A percentile compares a stretch with the other conserved stretches of the same genome.
Conservation (phyloP, 2,113 vertebrate species). For the Pachyramphus minor region DNA sequence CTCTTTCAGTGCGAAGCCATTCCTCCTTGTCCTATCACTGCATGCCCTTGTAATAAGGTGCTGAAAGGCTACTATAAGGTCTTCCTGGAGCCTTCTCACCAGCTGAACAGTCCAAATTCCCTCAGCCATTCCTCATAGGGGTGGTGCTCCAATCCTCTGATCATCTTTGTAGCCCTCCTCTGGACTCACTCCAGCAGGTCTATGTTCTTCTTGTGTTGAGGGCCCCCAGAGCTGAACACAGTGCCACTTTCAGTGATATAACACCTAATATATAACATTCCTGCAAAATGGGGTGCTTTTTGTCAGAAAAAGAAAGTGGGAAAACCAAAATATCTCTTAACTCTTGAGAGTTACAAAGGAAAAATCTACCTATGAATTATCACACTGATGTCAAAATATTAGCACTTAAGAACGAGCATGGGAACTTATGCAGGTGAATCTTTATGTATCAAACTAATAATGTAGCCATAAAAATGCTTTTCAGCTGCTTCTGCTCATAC, state of each 20-base stretch:
- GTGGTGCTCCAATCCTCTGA: neutral
- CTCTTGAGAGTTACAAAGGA: neutral
- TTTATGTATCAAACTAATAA: slow-evolving; percentile 27
- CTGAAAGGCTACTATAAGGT: neutral
- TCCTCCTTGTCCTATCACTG: neutral
- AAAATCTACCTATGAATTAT: slow-evolving; percentile 11
- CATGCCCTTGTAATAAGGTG: neutral
- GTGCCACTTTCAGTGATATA: neutral
- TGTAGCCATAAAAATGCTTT: slow-evolving; percentile 5
- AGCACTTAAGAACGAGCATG: neutral
- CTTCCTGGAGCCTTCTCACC: neutral
- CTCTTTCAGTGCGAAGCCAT: neutral
- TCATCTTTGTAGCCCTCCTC: accelerated
- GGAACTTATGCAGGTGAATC: slow-evolving; percentile 14
- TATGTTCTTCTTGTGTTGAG: neutral
- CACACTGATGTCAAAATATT: neutral
- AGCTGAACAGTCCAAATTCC: neutral
- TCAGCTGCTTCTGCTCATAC: slow-evolving; percentile 21
- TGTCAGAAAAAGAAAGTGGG: neutral
- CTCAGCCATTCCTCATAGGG: neutral
- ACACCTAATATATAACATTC: neutral
- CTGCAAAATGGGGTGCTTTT: neutral
- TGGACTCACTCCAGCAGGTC: neutral
- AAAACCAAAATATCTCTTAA: neutral
- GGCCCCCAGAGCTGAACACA: neutral